These are phyloP conservation scores for Oryzias melastigma DNA, from an alignment of 2,113 vertebrate genomes.

Conservation along the genomic window DNA sequence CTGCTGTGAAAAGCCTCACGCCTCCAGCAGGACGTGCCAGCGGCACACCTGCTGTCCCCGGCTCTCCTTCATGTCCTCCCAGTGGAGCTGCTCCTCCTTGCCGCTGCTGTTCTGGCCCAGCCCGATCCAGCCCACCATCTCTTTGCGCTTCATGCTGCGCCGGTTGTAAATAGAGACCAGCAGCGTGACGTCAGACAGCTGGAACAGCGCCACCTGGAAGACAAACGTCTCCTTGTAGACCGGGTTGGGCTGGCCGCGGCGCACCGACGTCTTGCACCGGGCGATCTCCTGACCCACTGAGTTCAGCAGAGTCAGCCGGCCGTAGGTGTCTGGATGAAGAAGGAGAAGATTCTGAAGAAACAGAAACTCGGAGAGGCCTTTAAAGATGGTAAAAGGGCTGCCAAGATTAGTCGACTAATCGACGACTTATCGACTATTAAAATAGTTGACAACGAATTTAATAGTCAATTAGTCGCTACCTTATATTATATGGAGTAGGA, in stretches of 20 bases:
- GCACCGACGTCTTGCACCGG: conserved; percentile 91
- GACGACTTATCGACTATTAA: too few species aligned
- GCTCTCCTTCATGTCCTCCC: conserved; percentile 92
- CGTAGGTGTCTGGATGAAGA: conserved; percentile 84
- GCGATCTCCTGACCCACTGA: conserved; percentile 93
- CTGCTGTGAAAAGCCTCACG: conserved; percentile 51
- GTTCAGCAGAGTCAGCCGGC: conserved; percentile 90
- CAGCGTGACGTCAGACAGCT: conserved; percentile 93
- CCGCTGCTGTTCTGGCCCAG: conserved; percentile 94
- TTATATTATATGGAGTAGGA: too few species aligned
- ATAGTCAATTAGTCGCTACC: too few species aligned
- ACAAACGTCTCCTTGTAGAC: conserved; percentile 97
- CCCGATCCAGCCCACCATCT: conserved; percentile 96
- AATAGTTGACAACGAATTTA: too few species aligned
- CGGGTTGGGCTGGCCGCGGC: conserved; percentile 91
- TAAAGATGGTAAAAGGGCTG: too few species aligned
- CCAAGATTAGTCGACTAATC: too few species aligned
- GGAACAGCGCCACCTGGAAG: conserved; percentile 97
- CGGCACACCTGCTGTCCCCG: conserved; percentile 87
- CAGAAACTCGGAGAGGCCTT: too few species aligned
- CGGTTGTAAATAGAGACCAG: conserved; percentile 92
- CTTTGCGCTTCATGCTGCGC: conserved; percentile 93
- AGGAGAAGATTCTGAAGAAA: neutral
- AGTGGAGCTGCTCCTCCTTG: conserved; percentile 89
- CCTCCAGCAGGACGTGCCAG: conserved; percentile 91